Conservation (phyloP, 2,797 vertebrate genomes). For the Somateria mollissima region DNA sequence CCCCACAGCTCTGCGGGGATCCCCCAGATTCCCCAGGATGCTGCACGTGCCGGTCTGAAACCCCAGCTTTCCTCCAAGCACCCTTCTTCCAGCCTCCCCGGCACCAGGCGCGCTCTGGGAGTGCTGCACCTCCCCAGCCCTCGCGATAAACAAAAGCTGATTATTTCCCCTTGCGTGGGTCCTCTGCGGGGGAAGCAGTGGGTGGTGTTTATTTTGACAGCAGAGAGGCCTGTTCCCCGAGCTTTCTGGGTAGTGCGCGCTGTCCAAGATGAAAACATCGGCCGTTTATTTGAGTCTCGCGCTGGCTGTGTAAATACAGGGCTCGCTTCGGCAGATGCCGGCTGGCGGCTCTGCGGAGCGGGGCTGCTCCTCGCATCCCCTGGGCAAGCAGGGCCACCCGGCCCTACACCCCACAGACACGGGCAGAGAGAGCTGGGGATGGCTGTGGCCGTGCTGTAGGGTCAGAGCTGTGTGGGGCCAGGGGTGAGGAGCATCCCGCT, state of each 20-base stretch:
- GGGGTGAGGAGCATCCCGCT: background rate
- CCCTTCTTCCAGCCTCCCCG: background rate
- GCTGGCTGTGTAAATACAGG: conserved; percentile 18
- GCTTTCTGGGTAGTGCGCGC: background rate
- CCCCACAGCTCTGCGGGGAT: background rate
- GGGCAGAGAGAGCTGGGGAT: too few species aligned
- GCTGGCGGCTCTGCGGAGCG: background rate
- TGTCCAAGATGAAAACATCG: background rate
- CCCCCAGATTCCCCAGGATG: too few species aligned
- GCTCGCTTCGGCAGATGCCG: background rate
- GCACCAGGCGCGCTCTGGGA: background rate
- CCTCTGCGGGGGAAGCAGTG: rapidly evolving
- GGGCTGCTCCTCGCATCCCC: background rate
- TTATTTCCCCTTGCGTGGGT: background rate
- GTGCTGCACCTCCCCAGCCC: background rate
- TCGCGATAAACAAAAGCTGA: background rate
- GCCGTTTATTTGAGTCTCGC: conserved; percentile 15
- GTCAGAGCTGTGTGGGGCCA: background rate
- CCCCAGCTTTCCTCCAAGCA: background rate
- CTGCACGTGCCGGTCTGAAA: background rate
- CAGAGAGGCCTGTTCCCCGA: background rate
- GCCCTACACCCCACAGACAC: rapidly evolving
- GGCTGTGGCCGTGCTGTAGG: background rate
- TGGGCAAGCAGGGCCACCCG: background rate
- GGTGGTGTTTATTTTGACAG: conserved; percentile 48